Evolutionary conservation across 2,113 vertebrate species (phyloP).

Genomic region (Dicentrarchus labrax): DNA sequence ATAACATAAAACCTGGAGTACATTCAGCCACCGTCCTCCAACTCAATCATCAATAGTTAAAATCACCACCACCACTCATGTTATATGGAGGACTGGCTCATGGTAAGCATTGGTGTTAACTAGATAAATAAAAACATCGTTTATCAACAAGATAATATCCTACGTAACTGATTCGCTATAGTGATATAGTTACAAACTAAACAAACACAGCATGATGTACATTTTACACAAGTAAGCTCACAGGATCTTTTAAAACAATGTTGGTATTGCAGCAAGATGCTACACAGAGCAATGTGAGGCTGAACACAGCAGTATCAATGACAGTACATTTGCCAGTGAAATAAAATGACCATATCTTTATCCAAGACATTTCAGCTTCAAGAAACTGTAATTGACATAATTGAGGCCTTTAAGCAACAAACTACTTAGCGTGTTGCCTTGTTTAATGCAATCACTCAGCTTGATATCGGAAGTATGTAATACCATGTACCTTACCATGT

Average conservation of each 20-base stretch:
- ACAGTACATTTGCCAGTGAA: background rate
- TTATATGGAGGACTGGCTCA: background rate
- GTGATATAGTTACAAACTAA: background rate
- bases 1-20: background rate
- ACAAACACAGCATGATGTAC: background rate
- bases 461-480: constrained; percentile 27
- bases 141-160: background rate
- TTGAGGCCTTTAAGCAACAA: background rate
- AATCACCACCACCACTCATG: background rate
- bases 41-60: background rate
- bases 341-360: background rate
- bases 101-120: background rate
- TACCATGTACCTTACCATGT: background rate
- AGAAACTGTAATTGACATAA: background rate
- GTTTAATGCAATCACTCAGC: constrained; percentile 20
- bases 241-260: background rate
- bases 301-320: background rate
- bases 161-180: too few species aligned
- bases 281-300: background rate
- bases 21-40: background rate
- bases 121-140: background rate
- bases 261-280: background rate
- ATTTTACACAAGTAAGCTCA: background rate
- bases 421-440: constrained; percentile 7
- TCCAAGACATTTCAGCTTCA: background rate